Conservation (phyloP, 2,888 invertebrate genomes). For the Steinernema carpocapsae region DNA sequence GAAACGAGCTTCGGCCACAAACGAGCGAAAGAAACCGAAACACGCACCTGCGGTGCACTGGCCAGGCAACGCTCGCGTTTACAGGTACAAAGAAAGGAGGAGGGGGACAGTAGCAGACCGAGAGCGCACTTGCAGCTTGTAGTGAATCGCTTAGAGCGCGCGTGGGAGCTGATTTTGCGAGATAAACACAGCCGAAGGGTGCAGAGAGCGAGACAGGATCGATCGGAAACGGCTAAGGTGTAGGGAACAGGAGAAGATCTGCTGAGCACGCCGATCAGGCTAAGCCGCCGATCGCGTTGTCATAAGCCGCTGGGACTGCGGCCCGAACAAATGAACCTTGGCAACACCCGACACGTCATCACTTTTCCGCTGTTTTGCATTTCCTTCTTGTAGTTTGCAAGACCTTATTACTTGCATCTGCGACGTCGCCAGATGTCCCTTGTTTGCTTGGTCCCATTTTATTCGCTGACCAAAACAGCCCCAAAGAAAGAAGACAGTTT, state of each 20-base stretch:
- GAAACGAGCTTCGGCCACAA: too few relatives aligned
- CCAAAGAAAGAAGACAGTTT: too few relatives aligned
- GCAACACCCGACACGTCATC: not conserved
- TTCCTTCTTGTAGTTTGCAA: constrained; percentile 14
- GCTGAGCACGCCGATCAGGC: constrained; percentile 29
- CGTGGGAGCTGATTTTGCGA: constrained; percentile 31
- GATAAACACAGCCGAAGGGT: constrained; percentile 34
- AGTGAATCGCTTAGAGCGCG: constrained; percentile 34
- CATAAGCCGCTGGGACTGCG: constrained; percentile 18
- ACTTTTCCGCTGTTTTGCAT: not conserved
- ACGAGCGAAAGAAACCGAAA: too few relatives aligned
- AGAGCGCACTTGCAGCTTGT: constrained; percentile 23
- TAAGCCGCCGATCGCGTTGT: constrained; percentile 4
- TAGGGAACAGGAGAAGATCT: constrained; percentile 5
- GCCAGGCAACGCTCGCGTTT: not conserved
- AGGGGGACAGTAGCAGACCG: constrained; percentile 18
- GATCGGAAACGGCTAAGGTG: constrained; percentile 33
- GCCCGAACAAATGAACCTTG: constrained; percentile 1
- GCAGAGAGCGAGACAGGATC: constrained; percentile 33
- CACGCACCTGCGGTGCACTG: not conserved
- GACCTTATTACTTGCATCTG: not conserved
- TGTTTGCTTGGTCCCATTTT: too few relatives aligned
- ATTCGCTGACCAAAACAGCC: too few relatives aligned
- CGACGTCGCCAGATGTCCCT: too few relatives aligned
- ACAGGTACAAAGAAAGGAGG: constrained; percentile 1